phyloP scores from a whole-genome alignment of 2,797 vertebrate species.

The Furcifer pardalis region DNA sequence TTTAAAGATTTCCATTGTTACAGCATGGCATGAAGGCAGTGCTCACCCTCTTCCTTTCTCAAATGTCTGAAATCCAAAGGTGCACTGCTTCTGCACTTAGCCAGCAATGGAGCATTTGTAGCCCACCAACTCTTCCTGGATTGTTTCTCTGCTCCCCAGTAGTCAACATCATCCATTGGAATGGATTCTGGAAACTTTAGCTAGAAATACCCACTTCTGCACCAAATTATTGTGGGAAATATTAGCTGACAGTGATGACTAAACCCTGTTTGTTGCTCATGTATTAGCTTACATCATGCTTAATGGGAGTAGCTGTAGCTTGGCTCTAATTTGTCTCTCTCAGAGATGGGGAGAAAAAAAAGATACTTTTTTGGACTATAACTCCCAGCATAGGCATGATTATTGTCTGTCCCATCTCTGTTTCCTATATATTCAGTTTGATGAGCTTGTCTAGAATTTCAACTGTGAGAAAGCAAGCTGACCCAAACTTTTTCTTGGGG shows the following conservation, averaged over 20 bases:
- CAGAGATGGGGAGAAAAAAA: too few species aligned
- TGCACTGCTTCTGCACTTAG: not conserved
- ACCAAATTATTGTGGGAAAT: not conserved
- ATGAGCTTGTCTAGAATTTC: not conserved
- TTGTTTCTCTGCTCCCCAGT: not conserved
- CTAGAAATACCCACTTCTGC: not conserved
- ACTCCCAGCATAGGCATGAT: too few species aligned
- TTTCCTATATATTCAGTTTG: not conserved
- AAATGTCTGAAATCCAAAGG: not conserved
- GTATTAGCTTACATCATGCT: not conserved
- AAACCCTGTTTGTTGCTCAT: not conserved
- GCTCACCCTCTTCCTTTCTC: not conserved
- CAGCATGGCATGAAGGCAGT: not conserved
- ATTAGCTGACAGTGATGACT: not conserved
- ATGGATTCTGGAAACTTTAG: not conserved
- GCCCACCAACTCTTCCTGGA: not conserved
- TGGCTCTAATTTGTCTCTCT: not conserved
- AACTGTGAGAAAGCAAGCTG: not conserved
- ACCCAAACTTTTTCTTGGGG: constrained; percentile 29
- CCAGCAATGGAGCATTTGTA: too few species aligned
- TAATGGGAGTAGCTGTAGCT: not conserved
- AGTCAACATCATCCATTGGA: not conserved
- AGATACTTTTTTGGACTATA: too few species aligned
- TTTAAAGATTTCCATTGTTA: not conserved
- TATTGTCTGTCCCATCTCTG: too few species aligned